These are phyloP conservation scores for Adoxophyes honmai DNA, from an alignment of 1,140 invertebrate genomes.

Conservation along the genomic window DNA sequence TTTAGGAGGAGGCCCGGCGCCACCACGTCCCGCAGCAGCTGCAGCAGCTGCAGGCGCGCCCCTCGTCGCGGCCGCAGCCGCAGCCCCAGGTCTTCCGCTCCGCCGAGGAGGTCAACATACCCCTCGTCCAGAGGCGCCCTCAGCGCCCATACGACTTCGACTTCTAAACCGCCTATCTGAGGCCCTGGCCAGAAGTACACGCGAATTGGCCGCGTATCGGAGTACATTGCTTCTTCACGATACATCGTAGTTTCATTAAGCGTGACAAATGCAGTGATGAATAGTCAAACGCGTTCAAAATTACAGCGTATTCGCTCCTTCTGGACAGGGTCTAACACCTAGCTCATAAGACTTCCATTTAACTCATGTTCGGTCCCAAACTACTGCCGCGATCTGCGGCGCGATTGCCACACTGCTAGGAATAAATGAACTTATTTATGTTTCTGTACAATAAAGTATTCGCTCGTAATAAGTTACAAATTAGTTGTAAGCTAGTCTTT, in stretches of 20 bases:
- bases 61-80: constrained; percentile 52
- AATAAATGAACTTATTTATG: constrained; percentile 61
- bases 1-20: constrained; percentile 70
- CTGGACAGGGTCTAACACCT: too few relatives aligned
- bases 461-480: constrained; percentile 65
- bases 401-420: constrained; percentile 2
- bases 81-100: constrained; percentile 85
- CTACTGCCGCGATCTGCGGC: too few relatives aligned
- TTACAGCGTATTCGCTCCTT: too few relatives aligned
- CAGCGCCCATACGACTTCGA: constrained; percentile 72
- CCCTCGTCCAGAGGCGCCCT: constrained; percentile 83
- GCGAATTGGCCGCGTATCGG: too few relatives aligned
- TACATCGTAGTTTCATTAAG: too few relatives aligned
- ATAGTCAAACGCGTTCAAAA: too few relatives aligned
- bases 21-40: constrained; percentile 26
- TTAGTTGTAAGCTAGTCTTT: constrained; percentile 74
- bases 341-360: too few relatives aligned
- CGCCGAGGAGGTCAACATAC: constrained; percentile 91
- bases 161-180: constrained; percentile 40
- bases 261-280: too few relatives aligned
- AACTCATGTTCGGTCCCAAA: too few relatives aligned
- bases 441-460: constrained; percentile 54
- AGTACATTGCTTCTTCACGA: too few relatives aligned
- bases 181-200: constrained; percentile 9
- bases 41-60: constrained; percentile 43